A percentile compares a stretch with the other conserved stretches of the same genome.
These are phyloP conservation scores for Caenorhabditis latens DNA, from an alignment of 1,140 invertebrate species.

Conservation along the genomic window DNA sequence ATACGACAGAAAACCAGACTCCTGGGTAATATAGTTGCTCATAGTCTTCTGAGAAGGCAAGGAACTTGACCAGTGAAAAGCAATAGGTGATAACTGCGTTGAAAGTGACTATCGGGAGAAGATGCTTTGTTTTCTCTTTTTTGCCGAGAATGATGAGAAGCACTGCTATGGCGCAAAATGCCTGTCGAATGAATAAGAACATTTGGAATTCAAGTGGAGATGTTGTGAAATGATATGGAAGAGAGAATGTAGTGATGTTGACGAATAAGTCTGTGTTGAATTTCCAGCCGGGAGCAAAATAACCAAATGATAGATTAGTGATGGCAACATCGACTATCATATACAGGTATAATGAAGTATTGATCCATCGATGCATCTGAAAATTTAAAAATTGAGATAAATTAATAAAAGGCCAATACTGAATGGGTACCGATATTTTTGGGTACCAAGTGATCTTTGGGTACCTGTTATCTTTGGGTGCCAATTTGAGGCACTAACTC, in stretches of 20 bases:
- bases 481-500: too few species aligned
- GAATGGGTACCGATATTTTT: too few species aligned
- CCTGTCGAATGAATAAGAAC: not conserved
- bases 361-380: constrained; percentile 37
- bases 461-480: too few species aligned
- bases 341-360: constrained; percentile 20
- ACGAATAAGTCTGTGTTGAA: not conserved
- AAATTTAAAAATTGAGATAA: too few species aligned
- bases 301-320: constrained; percentile 10
- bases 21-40: constrained; percentile 57
- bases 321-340: constrained; percentile 1
- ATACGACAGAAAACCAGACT: constrained; percentile 56
- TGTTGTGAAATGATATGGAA: constrained; percentile 7
- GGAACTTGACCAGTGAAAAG: constrained; percentile 60
- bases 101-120: not conserved
- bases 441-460: too few species aligned
- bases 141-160: constrained; percentile 18
- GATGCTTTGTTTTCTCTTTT: not conserved
- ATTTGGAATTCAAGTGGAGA: constrained; percentile 33
- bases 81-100: constrained; percentile 52
- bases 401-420: too few species aligned
- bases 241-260: not conserved
- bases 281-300: constrained; percentile 25
- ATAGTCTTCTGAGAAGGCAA: constrained; percentile 61
- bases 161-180: not conserved